Evolutionary conservation across 2,113 vertebrate genomes (phyloP), one percentile per base, ranked within the genome.

Genomic region (Elachura formosa): DNA sequence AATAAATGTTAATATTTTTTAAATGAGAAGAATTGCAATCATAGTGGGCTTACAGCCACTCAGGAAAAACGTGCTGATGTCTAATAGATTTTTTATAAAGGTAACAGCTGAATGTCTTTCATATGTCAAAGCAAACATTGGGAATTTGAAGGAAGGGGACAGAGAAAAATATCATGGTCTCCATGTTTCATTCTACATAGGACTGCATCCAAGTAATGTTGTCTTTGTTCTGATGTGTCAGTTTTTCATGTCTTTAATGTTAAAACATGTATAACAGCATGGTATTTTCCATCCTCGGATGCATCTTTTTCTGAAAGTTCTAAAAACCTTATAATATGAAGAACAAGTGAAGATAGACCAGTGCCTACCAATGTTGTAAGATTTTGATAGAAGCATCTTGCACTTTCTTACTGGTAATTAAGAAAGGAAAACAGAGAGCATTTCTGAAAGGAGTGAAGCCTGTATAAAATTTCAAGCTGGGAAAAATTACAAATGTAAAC

Each of bases 31-130:
- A 61, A 31, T 41, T 90, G n/a, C 11, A 54, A 36, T 58, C 23
- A 34, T 16, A 55, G 31, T 14, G 29, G 23, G 41, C 15, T 49
- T 58, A 33, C 0, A 0, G 19, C 9, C 52, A 48, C 33, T 51
- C 29, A 22, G 28, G n/a, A 33, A n/a, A 59, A 71, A 83, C 38
- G 25, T 54, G 4, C 20, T 68, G 14, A 14, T 54, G 29, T 54
- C 77, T 45, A 49, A 22, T 8, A 89, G 34, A 36, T 45, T 40
- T 34, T 84, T 74, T 51, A 8, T 78, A 63, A 84, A 76, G 12
- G 3, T 43, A 64, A 52, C 12, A n/a, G 19, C 67, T 56, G 48
- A 58, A 55, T 48, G 34, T 22, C 40, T 29, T 25, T 72, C 28
- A 12, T 58, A 46, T 21, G 29, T 68, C 43, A 51, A 72, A 67